Conservation (phyloP, 2,888 invertebrate species). For the Drosophila lutescens region DNA sequence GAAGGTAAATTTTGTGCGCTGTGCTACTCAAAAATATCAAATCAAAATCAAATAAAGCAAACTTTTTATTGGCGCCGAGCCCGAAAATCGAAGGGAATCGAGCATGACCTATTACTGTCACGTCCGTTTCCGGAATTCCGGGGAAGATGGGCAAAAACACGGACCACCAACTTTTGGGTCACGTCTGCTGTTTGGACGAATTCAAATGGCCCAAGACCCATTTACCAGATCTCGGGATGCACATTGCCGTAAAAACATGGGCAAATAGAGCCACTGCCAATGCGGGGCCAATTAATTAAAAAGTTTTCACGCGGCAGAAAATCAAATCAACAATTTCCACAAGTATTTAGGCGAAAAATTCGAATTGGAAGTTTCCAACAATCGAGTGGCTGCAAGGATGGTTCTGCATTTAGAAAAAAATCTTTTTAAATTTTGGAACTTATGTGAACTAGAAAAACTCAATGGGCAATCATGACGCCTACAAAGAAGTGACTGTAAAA, state of each 20-base stretch:
- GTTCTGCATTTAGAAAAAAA: conserved; percentile 16
- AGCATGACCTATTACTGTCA: conserved; percentile 76
- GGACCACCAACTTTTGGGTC: conserved; percentile 70
- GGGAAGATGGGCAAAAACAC: conserved; percentile 19
- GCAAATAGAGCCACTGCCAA: conserved; percentile 35
- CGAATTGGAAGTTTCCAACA: conserved; percentile 36
- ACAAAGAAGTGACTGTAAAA: too few relatives aligned
- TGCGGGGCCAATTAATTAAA: conserved; percentile 74
- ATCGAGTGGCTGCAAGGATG: conserved; percentile 10
- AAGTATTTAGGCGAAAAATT: conserved; percentile 71
- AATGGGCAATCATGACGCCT: too few relatives aligned
- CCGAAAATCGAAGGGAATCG: conserved; percentile 51
- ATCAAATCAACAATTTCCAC: conserved; percentile 65
- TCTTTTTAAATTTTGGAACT: too few relatives aligned
- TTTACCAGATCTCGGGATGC: conserved; percentile 28
- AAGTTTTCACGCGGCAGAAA: conserved; percentile 64
- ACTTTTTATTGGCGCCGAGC: conserved; percentile 27
- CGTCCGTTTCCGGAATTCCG: conserved; percentile 52
- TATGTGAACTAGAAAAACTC: too few relatives aligned
- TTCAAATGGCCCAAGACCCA: conserved; percentile 39
- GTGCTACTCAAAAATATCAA: conserved; percentile 55
- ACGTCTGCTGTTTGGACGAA: conserved; percentile 67
- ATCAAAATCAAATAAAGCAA: conserved; percentile 64
- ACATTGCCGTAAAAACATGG: conserved; percentile 14
- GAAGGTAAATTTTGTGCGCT: conserved; percentile 40